phyloP scores from a whole-genome alignment of 2,888 invertebrate species.

The Pelosia muscerda region DNA sequence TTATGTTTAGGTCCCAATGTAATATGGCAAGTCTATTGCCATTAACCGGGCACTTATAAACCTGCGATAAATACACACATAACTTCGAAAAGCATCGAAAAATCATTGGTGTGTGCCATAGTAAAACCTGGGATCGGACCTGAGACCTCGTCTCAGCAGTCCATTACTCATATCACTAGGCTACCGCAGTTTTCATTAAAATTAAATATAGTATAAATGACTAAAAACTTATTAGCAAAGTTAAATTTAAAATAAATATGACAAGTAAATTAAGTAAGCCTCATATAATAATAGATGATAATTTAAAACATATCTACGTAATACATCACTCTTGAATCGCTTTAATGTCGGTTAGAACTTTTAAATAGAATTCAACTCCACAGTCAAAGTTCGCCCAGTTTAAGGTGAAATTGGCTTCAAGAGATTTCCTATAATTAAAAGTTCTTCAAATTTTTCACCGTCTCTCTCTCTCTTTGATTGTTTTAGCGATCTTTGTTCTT shows the following conservation, averaged over 20 bases:
- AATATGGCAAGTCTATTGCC: no score
- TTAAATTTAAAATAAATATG: background rate
- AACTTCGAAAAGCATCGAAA: no score
- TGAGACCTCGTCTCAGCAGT: no score
- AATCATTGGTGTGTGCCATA: no score
- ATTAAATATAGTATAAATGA: background rate
- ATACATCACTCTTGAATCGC: conserved; percentile 63
- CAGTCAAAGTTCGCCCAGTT: conserved; percentile 55
- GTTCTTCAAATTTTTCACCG: conserved; percentile 53
- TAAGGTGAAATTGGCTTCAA: conserved; percentile 57
- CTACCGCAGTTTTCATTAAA: no score
- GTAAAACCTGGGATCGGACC: no score
- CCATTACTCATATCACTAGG: no score
- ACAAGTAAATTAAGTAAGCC: no score
- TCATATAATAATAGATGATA: no score
- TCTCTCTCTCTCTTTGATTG: conserved; percentile 47
- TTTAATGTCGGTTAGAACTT: conserved; percentile 59
- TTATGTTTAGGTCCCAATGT: no score
- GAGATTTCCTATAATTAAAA: conserved; percentile 65
- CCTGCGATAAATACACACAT: no score
- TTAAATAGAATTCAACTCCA: conserved; percentile 62
- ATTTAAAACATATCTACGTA: conserved; percentile 35
- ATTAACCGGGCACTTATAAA: no score
- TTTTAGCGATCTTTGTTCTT: conserved; percentile 42
- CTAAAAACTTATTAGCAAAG: background rate